phyloP scores from a whole-genome alignment of 2,797 vertebrate genomes.

The Oreortyx pictus region DNA sequence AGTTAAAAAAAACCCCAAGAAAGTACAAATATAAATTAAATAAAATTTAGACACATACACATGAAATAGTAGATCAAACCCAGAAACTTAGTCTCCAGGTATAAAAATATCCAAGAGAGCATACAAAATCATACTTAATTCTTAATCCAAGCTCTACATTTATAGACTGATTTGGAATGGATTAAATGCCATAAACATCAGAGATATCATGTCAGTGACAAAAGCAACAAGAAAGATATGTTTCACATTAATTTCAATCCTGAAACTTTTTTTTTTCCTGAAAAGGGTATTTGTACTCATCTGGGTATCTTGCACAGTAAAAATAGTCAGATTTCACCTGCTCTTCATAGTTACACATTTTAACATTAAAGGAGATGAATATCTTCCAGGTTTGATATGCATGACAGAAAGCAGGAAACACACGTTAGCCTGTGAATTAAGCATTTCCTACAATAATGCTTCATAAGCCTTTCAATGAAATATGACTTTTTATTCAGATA shows the following conservation, averaged over 20 bases:
- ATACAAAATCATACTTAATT: not conserved
- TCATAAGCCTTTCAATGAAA: not conserved
- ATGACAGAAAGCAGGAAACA: not conserved
- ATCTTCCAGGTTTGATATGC: not conserved
- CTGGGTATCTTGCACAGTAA: not conserved
- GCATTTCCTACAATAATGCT: not conserved
- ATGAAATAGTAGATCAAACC: not conserved
- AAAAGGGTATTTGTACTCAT: not conserved
- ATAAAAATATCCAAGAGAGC: not conserved
- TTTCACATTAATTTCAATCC: not conserved
- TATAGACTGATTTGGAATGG: not conserved
- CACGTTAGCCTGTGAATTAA: not conserved
- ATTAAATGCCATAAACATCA: not conserved
- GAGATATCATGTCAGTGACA: not conserved
- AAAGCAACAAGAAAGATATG: not conserved
- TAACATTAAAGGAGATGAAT: not conserved
- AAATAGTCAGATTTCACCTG: not conserved
- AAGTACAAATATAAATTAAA: accelerated
- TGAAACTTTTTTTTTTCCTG: not conserved
- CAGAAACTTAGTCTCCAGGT: not conserved
- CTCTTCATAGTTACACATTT: not conserved
- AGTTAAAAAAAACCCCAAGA: not conserved
- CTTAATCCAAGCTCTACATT: not conserved
- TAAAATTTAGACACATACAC: not conserved
- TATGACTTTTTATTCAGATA: not conserved